Conservation (phyloP, 2,888 invertebrate genomes). For the Epsilonema sp. region DNA sequence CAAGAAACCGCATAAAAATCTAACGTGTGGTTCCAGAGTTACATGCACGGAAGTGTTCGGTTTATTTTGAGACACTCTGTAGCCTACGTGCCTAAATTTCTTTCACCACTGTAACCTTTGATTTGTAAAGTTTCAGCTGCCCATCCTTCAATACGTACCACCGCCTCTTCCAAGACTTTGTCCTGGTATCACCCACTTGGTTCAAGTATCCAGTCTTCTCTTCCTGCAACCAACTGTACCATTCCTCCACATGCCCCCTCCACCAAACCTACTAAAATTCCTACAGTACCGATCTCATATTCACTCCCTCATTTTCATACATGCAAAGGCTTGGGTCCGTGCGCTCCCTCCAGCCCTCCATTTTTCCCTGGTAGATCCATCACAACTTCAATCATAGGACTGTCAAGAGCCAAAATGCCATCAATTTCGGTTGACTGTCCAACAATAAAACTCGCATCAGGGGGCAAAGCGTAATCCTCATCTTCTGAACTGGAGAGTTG, state of each 20-base stretch:
- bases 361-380: constrained; percentile 40
- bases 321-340: neutral
- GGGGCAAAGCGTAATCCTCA: constrained; percentile 87
- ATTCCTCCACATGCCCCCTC: neutral
- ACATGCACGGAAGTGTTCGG: too few relatives aligned
- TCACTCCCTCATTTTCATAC: too few relatives aligned
- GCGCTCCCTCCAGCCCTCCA: constrained; percentile 34
- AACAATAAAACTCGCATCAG: too few relatives aligned
- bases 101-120: constrained; percentile 51
- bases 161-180: constrained; percentile 85
- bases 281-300: neutral
- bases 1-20: too few relatives aligned
- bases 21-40: too few relatives aligned
- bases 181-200: constrained; percentile 63
- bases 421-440: too few relatives aligned
- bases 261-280: neutral
- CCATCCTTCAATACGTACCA: constrained; percentile 91
- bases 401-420: too few relatives aligned
- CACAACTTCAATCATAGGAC: too few relatives aligned
- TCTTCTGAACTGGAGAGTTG: neutral
- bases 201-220: constrained; percentile 75
- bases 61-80: too few relatives aligned
- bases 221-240: constrained; percentile 11
- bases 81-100: too few relatives aligned
- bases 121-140: constrained; percentile 77